phyloP scores from a whole-genome alignment of 2,888 invertebrate species.

The Synergus japonicus region DNA sequence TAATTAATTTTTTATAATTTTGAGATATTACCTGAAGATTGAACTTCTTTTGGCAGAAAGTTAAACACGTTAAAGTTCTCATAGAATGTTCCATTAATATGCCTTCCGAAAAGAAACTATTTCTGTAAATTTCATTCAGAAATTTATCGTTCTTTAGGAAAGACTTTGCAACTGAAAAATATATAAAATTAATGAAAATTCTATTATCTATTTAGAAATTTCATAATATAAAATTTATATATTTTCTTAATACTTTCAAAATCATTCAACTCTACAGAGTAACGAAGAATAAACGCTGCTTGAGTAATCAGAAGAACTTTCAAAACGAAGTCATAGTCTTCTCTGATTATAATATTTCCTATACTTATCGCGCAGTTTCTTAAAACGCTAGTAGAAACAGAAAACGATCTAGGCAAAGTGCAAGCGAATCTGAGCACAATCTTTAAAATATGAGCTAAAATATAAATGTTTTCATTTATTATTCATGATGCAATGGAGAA shows the following conservation, averaged over 20 bases:
- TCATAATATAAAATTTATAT: neutral
- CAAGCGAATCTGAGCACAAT: slow-evolving; percentile 8
- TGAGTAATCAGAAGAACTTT: neutral
- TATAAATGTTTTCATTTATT: neutral
- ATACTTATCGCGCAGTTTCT: slow-evolving; percentile 25
- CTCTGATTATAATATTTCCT: neutral
- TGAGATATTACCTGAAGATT: neutral
- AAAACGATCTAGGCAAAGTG: neutral
- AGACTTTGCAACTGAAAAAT: neutral
- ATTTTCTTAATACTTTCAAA: neutral
- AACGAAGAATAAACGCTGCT: neutral
- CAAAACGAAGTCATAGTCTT: neutral
- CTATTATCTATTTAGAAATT: neutral
- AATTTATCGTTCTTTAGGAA: neutral
- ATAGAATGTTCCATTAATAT: neutral
- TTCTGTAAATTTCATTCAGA: neutral
- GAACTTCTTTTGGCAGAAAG: neutral
- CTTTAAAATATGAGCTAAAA: slow-evolving; percentile 25
- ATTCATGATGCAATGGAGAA: neutral
- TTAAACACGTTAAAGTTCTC: neutral
- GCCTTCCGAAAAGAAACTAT: neutral
- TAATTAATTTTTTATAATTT: neutral
- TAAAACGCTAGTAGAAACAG: neutral
- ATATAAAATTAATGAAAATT: neutral
- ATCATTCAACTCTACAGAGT: neutral